phyloP scores from a whole-genome alignment of 2,797 vertebrate genomes.

The Eptatretus atami region DNA sequence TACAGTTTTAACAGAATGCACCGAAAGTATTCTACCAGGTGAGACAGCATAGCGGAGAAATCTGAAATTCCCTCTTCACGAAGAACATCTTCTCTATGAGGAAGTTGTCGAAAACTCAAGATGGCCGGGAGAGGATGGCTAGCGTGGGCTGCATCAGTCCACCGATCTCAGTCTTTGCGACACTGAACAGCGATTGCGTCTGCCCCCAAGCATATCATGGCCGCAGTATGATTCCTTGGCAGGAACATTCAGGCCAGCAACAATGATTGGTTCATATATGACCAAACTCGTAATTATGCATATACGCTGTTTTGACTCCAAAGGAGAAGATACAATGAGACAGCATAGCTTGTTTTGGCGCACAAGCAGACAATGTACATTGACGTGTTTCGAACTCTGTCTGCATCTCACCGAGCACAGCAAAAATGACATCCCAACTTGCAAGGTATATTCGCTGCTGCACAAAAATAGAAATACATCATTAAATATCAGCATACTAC shows the following conservation, averaged over 20 bases:
- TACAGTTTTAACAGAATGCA: no score
- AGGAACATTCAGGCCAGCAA: not conserved
- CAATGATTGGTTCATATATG: not conserved
- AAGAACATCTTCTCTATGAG: constrained; percentile 53
- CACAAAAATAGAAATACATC: constrained; percentile 10
- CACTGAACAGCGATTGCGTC: constrained; percentile 34
- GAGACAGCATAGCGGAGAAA: constrained; percentile 46
- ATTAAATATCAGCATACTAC: not conserved
- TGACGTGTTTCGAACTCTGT: constrained; percentile 74
- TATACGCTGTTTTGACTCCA: not conserved
- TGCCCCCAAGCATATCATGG: constrained; percentile 73
- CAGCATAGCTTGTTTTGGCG: constrained; percentile 48
- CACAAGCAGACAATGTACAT: constrained; percentile 75
- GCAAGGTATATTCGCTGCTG: constrained; percentile 71
- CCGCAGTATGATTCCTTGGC: constrained; percentile 35
- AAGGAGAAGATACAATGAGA: constrained; percentile 8
- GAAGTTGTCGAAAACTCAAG: constrained; percentile 50
- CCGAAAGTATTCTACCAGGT: constrained; percentile 26
- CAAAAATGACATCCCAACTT: constrained; percentile 99
- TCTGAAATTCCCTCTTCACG: constrained; percentile 33
- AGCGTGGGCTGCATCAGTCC: constrained; percentile 69
- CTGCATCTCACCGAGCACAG: constrained; percentile 83
- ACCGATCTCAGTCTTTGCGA: constrained; percentile 52
- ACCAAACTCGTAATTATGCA: no score
- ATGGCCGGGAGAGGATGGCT: constrained; percentile 33